These are phyloP conservation scores for Octodon degus DNA, from an alignment of 2,113 vertebrate species.

Conservation along the genomic window DNA sequence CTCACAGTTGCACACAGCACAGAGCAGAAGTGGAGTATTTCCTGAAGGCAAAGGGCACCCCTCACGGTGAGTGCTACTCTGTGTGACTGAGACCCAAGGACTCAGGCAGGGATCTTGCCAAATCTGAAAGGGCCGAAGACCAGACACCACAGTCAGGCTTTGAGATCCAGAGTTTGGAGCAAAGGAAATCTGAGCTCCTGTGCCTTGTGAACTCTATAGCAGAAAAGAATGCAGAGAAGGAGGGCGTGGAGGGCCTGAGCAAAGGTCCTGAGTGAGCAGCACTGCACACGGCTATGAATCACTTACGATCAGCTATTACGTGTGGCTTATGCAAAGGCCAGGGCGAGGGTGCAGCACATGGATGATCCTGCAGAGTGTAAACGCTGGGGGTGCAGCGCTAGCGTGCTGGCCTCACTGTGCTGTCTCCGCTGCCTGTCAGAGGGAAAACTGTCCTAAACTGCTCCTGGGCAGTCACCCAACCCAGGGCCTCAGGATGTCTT, in stretches of 20 bases:
- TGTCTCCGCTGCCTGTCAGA: not conserved
- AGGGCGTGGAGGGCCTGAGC: not conserved
- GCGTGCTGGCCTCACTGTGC: not conserved
- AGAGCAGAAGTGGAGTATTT: not conserved
- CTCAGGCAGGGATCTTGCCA: not conserved
- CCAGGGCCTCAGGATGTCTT: not conserved
- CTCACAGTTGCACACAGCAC: not conserved
- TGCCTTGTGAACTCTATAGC: not conserved
- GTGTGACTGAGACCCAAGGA: not conserved
- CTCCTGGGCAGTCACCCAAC: not conserved
- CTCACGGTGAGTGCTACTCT: not conserved
- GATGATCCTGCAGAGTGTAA: not conserved
- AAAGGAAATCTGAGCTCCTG: not conserved
- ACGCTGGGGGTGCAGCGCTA: not conserved
- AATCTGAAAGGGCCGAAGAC: not conserved
- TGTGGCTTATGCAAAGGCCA: not conserved
- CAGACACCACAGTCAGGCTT: not conserved
- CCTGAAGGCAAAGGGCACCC: not conserved
- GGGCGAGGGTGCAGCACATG: not conserved
- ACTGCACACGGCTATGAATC: not conserved
- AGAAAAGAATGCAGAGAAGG: not conserved
- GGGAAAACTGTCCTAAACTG: not conserved
- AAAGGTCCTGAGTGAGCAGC: not conserved
- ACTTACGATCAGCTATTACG: not conserved
- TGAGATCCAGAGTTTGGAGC: not conserved